Conservation (phyloP, 2,888 invertebrate species). For the Abrostola triplasia region DNA sequence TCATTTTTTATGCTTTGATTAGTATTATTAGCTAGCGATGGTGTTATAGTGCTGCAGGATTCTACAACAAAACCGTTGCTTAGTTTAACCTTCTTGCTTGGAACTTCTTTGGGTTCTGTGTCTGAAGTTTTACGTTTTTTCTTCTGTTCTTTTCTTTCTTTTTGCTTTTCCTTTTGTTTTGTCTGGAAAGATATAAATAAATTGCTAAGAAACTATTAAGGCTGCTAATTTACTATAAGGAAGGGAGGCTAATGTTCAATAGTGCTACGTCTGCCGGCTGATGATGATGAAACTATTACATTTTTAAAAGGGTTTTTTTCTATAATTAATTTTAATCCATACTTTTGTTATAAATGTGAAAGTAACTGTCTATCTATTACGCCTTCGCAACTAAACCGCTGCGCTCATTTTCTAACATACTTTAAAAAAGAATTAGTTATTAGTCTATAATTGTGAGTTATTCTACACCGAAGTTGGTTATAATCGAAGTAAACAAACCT, state of each 20-base stretch:
- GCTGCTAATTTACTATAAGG: neutral
- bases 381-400: too few relatives aligned
- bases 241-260: too few relatives aligned
- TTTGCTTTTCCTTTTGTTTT: constrained; percentile 56
- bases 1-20: constrained; percentile 11
- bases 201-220: neutral
- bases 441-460: neutral
- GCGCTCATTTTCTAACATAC: too few relatives aligned
- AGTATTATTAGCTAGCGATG: constrained; percentile 66
- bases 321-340: too few relatives aligned
- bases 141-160: constrained; percentile 64
- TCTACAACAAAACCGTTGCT: constrained; percentile 81
- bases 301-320: too few relatives aligned
- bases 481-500: constrained; percentile 62
- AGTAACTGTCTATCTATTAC: too few relatives aligned
- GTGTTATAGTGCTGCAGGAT: constrained; percentile 63
- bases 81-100: constrained; percentile 58
- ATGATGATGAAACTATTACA: too few relatives aligned
- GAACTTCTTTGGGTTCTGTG: constrained; percentile 40
- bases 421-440: too few relatives aligned
- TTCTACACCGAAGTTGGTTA: neutral
- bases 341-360: too few relatives aligned
- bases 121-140: constrained; percentile 49
- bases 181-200: constrained; percentile 56
- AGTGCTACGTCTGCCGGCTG: too few relatives aligned